phyloP scores from a whole-genome alignment of 2,888 invertebrate genomes.

The Sarcophaga rosellei region DNA sequence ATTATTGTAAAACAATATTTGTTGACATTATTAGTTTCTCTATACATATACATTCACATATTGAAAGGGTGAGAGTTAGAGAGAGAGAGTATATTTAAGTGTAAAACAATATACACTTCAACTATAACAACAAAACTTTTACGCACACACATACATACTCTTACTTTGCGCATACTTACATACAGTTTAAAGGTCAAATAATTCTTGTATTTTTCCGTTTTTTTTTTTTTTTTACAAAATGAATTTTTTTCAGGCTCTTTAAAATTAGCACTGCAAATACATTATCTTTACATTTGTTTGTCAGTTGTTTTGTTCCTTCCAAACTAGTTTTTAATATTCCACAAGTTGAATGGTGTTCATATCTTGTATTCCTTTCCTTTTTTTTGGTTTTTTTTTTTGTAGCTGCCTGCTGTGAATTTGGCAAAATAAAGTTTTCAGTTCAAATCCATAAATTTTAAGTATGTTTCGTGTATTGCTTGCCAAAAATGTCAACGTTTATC shows the following conservation, averaged over 20 bases:
- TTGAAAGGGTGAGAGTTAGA: neutral
- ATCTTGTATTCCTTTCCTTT: neutral
- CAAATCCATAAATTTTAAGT: constrained; percentile 59
- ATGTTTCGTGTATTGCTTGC: constrained; percentile 41
- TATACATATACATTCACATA: neutral
- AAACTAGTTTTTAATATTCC: constrained; percentile 24
- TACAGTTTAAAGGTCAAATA: constrained; percentile 15
- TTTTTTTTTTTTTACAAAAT: neutral
- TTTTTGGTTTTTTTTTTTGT: neutral
- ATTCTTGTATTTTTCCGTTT: neutral
- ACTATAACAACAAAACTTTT: neutral
- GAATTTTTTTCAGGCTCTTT: neutral
- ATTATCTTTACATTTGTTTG: neutral
- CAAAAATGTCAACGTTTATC: constrained; percentile 60
- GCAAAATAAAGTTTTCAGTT: constrained; percentile 49
- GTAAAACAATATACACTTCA: neutral
- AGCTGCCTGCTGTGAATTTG: neutral
- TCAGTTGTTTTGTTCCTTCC: neutral
- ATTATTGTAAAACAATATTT: constrained; percentile 52
- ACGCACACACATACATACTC: neutral
- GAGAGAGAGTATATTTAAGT: neutral
- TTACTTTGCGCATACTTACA: neutral
- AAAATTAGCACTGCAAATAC: neutral
- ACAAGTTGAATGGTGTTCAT: constrained; percentile 31
- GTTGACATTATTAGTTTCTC: constrained; percentile 57